These are phyloP conservation scores for Aegotheles bennettii DNA, from an alignment of 2,113 vertebrate genomes.

Conservation along the genomic window DNA sequence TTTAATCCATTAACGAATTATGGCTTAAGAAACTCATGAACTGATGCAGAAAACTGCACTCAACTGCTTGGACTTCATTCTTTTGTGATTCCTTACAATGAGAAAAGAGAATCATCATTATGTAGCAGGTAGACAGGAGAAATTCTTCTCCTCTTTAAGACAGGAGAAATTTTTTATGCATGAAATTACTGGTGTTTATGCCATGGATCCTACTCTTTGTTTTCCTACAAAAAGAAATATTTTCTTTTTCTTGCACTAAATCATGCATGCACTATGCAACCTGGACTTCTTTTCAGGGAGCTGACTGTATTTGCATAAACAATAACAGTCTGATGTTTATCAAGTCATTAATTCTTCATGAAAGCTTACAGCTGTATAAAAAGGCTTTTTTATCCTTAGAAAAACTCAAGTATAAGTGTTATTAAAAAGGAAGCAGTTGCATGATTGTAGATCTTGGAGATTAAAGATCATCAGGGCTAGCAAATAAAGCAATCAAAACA, in stretches of 20 bases:
- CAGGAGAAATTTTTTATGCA: background rate
- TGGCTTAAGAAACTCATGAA: background rate
- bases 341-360: constrained; percentile 48
- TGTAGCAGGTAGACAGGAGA: background rate
- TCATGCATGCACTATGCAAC: background rate
- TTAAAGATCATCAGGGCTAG: constrained; percentile 6
- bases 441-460: background rate
- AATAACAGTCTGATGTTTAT: constrained; percentile 43
- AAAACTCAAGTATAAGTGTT: background rate
- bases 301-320: constrained; percentile 46
- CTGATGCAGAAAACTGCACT: background rate
- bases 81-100: background rate
- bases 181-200: background rate
- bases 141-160: background rate
- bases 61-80: background rate
- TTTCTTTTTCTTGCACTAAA: background rate
- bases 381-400: background rate
- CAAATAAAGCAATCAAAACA: background rate
- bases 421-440: constrained; percentile 7
- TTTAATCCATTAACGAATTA: background rate
- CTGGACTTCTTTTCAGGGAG: background rate
- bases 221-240: background rate
- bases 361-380: constrained; percentile 28
- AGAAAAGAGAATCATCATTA: background rate
- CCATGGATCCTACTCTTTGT: background rate